Evolutionary conservation across 92 coral and sea anemone genomes (phyloP).

Genomic region (Zoanthus gigantus): DNA sequence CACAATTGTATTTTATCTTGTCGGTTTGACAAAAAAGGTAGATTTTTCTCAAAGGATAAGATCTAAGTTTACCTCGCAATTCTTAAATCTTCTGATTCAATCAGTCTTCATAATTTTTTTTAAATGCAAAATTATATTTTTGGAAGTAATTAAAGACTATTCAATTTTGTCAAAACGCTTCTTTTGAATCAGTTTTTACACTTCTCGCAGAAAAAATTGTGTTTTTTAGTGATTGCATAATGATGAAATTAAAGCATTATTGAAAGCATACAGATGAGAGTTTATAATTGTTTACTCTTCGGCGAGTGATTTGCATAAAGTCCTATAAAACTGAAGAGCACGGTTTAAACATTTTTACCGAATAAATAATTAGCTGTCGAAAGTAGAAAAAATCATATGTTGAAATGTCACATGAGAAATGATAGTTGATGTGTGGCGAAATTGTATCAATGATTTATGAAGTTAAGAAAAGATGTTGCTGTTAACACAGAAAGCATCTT

Average conservation of each 20-base stretch:
- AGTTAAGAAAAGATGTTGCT: no score
- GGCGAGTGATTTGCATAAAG: no score
- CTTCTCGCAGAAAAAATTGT: background rate
- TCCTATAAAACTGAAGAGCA: no score
- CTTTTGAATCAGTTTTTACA: background rate
- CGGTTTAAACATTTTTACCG: no score
- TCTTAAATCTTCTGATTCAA: background rate
- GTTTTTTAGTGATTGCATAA: background rate
- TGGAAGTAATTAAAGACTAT: background rate
- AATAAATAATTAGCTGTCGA: no score
- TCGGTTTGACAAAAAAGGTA: background rate
- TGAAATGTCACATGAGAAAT: no score
- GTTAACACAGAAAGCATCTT: no score
- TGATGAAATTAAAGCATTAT: background rate
- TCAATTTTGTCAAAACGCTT: background rate
- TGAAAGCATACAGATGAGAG: background rate
- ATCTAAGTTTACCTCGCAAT: background rate
- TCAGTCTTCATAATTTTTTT: background rate
- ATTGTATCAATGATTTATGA: no score
- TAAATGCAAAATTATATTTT: background rate
- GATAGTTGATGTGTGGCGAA: no score
- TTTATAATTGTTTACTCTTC: background rate
- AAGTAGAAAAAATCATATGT: no score
- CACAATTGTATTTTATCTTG: slow-evolving; percentile 8
- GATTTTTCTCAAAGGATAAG: background rate